Conservation (phyloP, 2,888 invertebrate species). For the Anorthoa munda region DNA sequence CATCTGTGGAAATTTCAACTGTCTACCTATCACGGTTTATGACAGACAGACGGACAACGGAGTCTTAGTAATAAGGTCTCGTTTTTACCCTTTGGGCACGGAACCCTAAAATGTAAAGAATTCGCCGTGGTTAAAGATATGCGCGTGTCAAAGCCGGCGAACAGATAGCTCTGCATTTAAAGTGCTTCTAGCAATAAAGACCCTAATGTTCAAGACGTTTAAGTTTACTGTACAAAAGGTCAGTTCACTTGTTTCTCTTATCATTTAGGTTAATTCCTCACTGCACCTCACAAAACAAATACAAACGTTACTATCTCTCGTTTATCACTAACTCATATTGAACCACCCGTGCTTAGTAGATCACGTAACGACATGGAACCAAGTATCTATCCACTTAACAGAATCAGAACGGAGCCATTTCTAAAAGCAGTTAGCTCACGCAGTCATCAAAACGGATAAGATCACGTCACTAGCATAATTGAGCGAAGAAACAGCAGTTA, state of each 20-base stretch:
- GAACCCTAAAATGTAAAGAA: too few relatives aligned
- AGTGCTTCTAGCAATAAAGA: conserved; percentile 5
- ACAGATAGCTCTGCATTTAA: background rate
- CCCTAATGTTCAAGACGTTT: background rate
- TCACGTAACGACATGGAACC: conserved; percentile 54
- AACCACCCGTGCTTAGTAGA: conserved; percentile 56
- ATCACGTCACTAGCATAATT: conserved; percentile 69
- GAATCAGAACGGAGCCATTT: conserved; percentile 62
- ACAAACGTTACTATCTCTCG: conserved; percentile 20
- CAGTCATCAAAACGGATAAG: conserved; percentile 64
- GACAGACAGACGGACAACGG: too few relatives aligned
- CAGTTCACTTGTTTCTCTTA: conserved; percentile 28
- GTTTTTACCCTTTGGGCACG: too few relatives aligned
- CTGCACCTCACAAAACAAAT: conserved; percentile 22
- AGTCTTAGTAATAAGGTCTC: too few relatives aligned
- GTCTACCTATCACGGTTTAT: too few relatives aligned
- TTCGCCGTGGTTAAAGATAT: background rate
- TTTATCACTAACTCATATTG: conserved; percentile 63
- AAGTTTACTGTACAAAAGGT: conserved; percentile 5
- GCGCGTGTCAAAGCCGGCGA: background rate
- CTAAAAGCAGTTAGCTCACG: conserved; percentile 50
- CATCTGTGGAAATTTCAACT: too few relatives aligned
- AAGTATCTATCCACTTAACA: conserved; percentile 61
- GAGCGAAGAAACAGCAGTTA: conserved; percentile 67
- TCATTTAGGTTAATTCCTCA: conserved; percentile 32